Evolutionary conservation across 2,888 invertebrate genomes (phyloP), one percentile per base, ranked within the genome.

Genomic region (Melanargia galathea): DNA sequence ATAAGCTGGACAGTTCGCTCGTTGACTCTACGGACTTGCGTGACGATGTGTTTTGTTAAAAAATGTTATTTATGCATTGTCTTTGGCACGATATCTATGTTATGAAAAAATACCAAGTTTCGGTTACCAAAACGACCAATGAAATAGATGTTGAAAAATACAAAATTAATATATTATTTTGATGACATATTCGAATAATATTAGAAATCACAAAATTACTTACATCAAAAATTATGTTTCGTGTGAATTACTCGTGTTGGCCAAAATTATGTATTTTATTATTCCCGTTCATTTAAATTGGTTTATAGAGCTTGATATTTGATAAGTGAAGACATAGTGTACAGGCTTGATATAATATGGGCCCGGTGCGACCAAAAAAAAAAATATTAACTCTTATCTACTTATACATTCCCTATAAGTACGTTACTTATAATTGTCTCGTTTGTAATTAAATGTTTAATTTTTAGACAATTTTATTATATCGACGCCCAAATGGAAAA

Each of bases 191-290:
- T 38, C n/a, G 13, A n/a, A 38, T 38, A n/a, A 13, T n/a, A 16
- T 26, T 49, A 16, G 20, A 35, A 51, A 20, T 52, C 11, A 13
- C 20, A 52, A 35, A 20, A 33, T n/a, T n/a, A n/a, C n/a, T 10
- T 18, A 30, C 13, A 52, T 52, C 35, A 35, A 52, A 18, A 35
- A 20, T 56, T 49, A 40, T 26, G 18, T 61, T 55, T 38, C 35
- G 56, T 57, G 62, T 63, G 65, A 67, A 67, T 67, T 84, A 86
- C 87, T 88, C 88, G 79, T 78, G 83, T 83, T 81, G 87, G 87
- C 87, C 87, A 88, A 88, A 89, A 85, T 85, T 85, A 80, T 81
- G 83, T 83, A 82, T 84, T 84, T 85, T 86, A 76, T n/a, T 13
- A 52, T 52, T 52, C 11, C 16, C 18, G 83, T 87, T 66, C 60